Conservation (phyloP, 2,797 vertebrate genomes). For the Sorex maritimensis region DNA sequence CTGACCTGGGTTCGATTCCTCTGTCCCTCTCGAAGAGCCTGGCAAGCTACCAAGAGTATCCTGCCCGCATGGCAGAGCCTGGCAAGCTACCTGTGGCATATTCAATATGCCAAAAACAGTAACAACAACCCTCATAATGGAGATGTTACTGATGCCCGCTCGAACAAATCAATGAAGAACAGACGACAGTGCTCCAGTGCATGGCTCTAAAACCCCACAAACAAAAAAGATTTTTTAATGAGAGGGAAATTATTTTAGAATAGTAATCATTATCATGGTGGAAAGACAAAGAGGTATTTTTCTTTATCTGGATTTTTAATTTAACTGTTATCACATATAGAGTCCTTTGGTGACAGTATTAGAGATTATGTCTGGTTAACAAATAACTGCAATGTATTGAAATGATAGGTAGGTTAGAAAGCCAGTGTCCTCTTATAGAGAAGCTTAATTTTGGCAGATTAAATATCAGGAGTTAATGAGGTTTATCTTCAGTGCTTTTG, state of each 20-base stretch:
- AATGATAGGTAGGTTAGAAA: neutral
- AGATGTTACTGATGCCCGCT: no score
- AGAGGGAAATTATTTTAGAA: neutral
- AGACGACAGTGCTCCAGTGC: no score
- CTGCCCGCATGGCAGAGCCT: no score
- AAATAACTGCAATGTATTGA: constrained; percentile 15
- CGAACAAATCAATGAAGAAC: no score
- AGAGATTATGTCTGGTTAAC: neutral
- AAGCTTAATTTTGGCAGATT: neutral
- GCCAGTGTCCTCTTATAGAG: neutral
- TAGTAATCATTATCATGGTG: neutral
- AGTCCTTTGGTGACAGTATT: neutral
- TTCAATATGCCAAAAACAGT: no score
- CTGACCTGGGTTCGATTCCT: no score
- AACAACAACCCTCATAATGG: no score
- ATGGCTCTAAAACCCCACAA: no score
- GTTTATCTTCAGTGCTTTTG: neutral
- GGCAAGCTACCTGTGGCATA: no score
- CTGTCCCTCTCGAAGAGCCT: no score
- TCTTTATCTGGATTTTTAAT: neutral
- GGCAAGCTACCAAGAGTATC: no score
- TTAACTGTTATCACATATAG: neutral
- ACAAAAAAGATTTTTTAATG: no score
- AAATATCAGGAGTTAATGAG: neutral
- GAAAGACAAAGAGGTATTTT: neutral